phyloP scores from a whole-genome alignment of 64 coral and sea anemone genomes.

The Montipora foliosa region DNA sequence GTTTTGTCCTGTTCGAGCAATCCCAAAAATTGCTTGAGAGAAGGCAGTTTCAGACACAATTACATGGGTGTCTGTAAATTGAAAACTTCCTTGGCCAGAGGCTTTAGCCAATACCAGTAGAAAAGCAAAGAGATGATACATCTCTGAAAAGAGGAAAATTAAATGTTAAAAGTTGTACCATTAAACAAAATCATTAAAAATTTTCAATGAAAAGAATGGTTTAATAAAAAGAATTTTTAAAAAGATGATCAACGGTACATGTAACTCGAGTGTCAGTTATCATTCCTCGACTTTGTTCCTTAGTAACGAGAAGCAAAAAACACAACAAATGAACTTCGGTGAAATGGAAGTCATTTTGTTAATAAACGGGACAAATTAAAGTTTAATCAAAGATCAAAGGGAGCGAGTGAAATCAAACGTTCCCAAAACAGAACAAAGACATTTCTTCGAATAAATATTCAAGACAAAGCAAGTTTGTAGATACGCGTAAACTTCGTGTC shows the following conservation, averaged over 20 bases:
- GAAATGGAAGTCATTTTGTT: too few relatives aligned
- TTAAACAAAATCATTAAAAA: too few relatives aligned
- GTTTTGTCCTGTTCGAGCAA: not conserved
- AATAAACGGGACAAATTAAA: not conserved
- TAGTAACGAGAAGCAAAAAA: too few relatives aligned
- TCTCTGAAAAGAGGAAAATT: conserved; percentile 9
- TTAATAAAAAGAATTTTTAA: too few relatives aligned
- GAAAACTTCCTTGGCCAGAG: conserved; percentile 18
- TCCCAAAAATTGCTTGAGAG: conserved; percentile 1
- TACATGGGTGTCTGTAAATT: not conserved
- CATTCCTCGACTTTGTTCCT: too few relatives aligned
- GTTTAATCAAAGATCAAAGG: not conserved
- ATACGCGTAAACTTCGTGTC: too few relatives aligned
- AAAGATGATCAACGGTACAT: too few relatives aligned
- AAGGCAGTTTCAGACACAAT: not conserved
- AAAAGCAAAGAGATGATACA: conserved; percentile 8
- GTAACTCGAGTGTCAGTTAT: too few relatives aligned
- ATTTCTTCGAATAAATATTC: not conserved
- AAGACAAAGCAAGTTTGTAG: not conserved
- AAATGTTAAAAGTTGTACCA: too few relatives aligned
- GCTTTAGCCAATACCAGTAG: not conserved
- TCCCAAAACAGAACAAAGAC: not conserved
- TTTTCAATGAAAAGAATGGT: too few relatives aligned
- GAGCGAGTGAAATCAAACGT: not conserved
- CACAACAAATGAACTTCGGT: too few relatives aligned